Conservation (phyloP, 2,797 vertebrate genomes). For the Pseudochirops corinnae region DNA sequence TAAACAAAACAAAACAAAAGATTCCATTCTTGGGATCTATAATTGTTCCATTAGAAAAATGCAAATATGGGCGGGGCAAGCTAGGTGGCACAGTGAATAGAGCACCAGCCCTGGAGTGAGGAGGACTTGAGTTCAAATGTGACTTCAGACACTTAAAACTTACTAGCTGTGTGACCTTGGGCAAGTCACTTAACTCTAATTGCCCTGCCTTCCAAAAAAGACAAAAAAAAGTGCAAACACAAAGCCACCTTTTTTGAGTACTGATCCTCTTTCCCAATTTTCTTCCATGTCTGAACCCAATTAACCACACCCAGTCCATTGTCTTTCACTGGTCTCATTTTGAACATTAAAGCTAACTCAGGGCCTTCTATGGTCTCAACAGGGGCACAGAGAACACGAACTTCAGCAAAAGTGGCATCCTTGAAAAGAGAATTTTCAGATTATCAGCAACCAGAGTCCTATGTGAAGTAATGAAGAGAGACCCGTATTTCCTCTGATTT, state of each 20-base stretch:
- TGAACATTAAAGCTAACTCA: background rate
- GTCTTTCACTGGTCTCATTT: background rate
- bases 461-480: background rate
- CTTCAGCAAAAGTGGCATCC: background rate
- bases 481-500: background rate
- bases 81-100: too few relatives aligned
- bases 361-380: background rate
- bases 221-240: too few relatives aligned
- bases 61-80: background rate
- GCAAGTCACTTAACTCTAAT: too few relatives aligned
- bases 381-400: background rate
- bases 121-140: too few relatives aligned
- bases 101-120: too few relatives aligned
- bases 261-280: background rate
- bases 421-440: background rate
- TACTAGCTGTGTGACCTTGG: too few relatives aligned
- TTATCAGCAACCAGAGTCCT: background rate
- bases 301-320: background rate
- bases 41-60: background rate
- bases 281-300: background rate
- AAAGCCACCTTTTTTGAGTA: background rate
- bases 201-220: too few relatives aligned
- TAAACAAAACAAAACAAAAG: background rate
- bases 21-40: background rate
- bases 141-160: too few relatives aligned